Base-by-base conservation (phyloP, 2,113 vertebrate species). In the Malurus cyaneus region DNA sequence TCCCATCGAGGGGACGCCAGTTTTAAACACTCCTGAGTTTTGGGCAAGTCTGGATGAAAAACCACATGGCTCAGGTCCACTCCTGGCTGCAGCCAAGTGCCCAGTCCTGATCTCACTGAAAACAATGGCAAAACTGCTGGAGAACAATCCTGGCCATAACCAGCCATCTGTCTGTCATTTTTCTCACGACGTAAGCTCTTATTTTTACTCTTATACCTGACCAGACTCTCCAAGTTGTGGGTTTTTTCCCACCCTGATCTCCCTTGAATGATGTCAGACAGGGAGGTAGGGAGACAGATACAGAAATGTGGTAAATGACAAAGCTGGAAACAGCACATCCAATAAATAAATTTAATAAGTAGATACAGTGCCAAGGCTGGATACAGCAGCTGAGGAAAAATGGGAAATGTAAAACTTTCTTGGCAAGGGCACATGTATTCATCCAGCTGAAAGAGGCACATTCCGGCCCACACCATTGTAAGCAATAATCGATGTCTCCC, bases 341-440 rank as follows among this genome's bases (percentile, higher is more conserved):
- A 85, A 94, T 79, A 96, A 95, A 90, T 70, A 90, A 97, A 85
- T 91, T 94, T 89, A 97, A 96, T 94, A 73, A 95, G 66, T 9
- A 85, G 49, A 86, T 54, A 24, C 18, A 36, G 62, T 94, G 97
- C 96, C 96, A 96, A 95, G 39, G 86, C 80, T 97, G 91, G 96
- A 97, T 93, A 93, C 92, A 94, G 93, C 94, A 96, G 93, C 96
- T 1, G 82, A 96, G 78, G 59, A 94, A 97, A 96, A 97, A 93
- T 80, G 91, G 94, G 95, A 97, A 96, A 97, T 93, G 85, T 96
- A 96, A 95, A 96, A 95, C 88, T 64, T 89, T 96, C 81, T 97
- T 97, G 97, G 96, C 96, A 95, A 52, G 34, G 53, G 66, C 69
- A 71, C 57, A 60, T 60, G 85, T 67, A 94, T 94, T 96, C 81